A percentile compares a stretch with the other conserved stretches of the same genome.
phyloP scores from a whole-genome alignment of 1,140 invertebrate species.

The Ruditapes philippinarum region DNA sequence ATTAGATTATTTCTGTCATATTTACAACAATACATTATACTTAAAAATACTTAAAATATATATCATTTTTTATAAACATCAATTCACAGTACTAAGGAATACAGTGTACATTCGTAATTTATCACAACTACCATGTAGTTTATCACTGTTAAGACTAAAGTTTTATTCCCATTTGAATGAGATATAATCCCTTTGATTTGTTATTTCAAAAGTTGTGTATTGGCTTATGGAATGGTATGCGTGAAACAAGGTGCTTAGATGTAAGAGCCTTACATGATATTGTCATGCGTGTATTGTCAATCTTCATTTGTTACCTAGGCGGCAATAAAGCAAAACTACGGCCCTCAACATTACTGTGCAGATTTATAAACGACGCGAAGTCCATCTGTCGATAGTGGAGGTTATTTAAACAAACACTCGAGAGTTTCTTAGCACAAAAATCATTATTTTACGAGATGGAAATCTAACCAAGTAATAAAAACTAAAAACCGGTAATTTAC shows the following conservation, averaged over 20 bases:
- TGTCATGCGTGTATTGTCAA: neutral
- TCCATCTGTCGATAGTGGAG: neutral
- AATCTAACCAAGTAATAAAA: neutral
- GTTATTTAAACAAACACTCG: neutral
- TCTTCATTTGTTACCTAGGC: neutral
- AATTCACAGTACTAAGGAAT: too few relatives aligned
- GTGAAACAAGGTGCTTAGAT: neutral
- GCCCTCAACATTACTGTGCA: neutral
- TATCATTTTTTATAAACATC: too few relatives aligned
- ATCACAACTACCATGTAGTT: too few relatives aligned
- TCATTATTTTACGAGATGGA: constrained; percentile 10
- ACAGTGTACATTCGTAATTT: too few relatives aligned
- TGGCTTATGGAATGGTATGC: neutral
- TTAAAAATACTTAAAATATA: too few relatives aligned
- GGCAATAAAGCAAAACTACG: neutral
- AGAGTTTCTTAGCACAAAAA: constrained; percentile 9
- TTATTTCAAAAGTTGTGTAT: neutral
- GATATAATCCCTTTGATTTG: too few relatives aligned
- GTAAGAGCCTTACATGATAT: neutral
- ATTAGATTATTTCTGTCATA: too few relatives aligned
- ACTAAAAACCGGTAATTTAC: neutral
- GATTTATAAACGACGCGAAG: neutral
- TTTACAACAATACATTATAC: too few relatives aligned
- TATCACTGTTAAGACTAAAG: too few relatives aligned
- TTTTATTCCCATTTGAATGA: too few relatives aligned